Conservation (phyloP, 2,797 vertebrate species). For the Decapterus maruadsi region DNA sequence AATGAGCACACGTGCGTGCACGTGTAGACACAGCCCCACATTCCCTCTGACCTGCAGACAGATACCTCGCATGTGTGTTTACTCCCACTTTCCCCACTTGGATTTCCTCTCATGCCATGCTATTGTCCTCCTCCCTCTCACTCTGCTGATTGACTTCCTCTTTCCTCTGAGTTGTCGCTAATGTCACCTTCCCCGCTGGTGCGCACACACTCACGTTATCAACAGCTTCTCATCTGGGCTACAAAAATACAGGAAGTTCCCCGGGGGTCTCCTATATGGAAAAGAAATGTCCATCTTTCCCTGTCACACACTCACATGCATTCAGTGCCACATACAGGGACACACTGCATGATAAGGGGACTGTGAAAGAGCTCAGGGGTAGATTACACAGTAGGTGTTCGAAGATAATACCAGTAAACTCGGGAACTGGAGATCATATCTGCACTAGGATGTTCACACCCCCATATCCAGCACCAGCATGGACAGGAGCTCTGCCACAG, state of each 20-base stretch:
- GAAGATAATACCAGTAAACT: constrained; percentile 68
- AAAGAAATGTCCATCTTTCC: constrained; percentile 65
- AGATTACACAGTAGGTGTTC: constrained; percentile 71
- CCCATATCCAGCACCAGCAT: constrained; percentile 39
- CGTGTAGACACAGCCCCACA: constrained; percentile 25
- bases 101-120: constrained; percentile 66
- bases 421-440: constrained; percentile 66
- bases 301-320: constrained; percentile 48
- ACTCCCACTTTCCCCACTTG: constrained; percentile 72
- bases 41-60: constrained; percentile 60
- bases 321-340: constrained; percentile 31
- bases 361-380: constrained; percentile 55
- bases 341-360: constrained; percentile 48
- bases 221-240: constrained; percentile 78
- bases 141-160: constrained; percentile 81
- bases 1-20: constrained; percentile 56
- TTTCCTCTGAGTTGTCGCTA: constrained; percentile 77
- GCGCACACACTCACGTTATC: constrained; percentile 79
- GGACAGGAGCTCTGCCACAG: constrained; percentile 7
- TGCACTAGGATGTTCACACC: constrained; percentile 50
- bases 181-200: constrained; percentile 80
- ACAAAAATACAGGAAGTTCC: constrained; percentile 80
- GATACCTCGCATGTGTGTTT: constrained; percentile 55
- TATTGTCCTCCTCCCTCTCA: constrained; percentile 69
- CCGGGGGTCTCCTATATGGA: constrained; percentile 66